A percentile compares a stretch with the other conserved stretches of the same genome.
phyloP scores from a whole-genome alignment of 35 echinoderm and acorn worm species.

The Chiridota heheva region DNA sequence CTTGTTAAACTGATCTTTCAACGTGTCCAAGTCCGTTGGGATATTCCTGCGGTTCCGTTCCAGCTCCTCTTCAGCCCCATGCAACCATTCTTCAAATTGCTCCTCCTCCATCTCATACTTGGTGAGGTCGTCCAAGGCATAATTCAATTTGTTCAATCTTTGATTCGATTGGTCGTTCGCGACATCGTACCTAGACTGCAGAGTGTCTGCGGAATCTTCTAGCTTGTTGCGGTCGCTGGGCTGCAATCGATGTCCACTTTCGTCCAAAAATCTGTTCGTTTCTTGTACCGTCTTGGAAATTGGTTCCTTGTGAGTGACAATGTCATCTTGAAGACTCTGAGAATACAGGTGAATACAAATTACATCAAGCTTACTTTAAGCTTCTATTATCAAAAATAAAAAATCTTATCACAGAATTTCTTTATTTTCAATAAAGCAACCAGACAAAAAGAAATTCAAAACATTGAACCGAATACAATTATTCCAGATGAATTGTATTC shows the following conservation, averaged over 20 bases:
- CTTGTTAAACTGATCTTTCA: conserved; percentile 67
- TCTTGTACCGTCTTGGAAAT: conserved; percentile 67
- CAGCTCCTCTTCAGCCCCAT: conserved; percentile 49
- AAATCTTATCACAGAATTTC: background rate
- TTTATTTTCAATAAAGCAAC: too few relatives aligned
- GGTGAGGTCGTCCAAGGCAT: conserved; percentile 70
- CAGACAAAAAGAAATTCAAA: too few relatives aligned
- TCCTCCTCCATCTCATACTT: conserved; percentile 75
- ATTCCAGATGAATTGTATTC: too few relatives aligned
- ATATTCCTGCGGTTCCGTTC: conserved; percentile 43
- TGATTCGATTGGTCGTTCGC: conserved; percentile 54
- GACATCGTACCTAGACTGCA: conserved; percentile 72
- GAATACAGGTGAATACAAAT: too few relatives aligned
- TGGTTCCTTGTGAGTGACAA: conserved; percentile 69
- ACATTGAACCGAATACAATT: too few relatives aligned
- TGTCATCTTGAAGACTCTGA: conserved; percentile 68
- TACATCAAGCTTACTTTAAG: too few relatives aligned
- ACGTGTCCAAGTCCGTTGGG: conserved; percentile 55
- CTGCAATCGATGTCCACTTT: conserved; percentile 62
- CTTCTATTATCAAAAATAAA: too few relatives aligned
- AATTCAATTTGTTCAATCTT: conserved; percentile 62
- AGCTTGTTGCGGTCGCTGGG: conserved; percentile 57
- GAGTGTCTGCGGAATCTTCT: conserved; percentile 45
- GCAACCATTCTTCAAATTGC: conserved; percentile 73
- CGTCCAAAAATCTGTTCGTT: conserved; percentile 54